phyloP scores from a whole-genome alignment of 2,113 vertebrate species.

The Herpetotheres cachinnans region DNA sequence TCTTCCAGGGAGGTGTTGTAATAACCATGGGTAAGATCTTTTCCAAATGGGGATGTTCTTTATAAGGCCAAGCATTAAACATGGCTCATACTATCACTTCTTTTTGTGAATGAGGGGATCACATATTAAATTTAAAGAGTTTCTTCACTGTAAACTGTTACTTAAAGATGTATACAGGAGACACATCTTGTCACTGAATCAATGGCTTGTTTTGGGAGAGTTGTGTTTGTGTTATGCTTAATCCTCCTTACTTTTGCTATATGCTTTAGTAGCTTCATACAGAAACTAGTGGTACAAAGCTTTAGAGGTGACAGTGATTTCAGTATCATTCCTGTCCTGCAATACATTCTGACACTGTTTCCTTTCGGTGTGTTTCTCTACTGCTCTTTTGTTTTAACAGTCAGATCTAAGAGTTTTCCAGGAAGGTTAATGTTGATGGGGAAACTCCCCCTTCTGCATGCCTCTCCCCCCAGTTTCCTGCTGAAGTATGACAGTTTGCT shows the following conservation, averaged over 20 bases:
- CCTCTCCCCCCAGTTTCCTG: neutral
- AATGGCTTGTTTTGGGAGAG: neutral
- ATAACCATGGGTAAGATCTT: neutral
- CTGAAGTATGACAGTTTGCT: neutral
- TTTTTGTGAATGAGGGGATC: neutral
- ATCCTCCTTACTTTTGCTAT: neutral
- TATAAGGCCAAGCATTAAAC: neutral
- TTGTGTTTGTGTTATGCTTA: neutral
- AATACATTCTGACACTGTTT: neutral
- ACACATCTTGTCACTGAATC: neutral
- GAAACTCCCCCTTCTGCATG: neutral
- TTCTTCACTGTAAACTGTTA: neutral
- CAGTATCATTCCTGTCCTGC: neutral
- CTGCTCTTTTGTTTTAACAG: neutral
- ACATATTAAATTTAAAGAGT: neutral
- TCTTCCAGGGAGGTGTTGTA: neutral
- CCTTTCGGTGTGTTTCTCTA: neutral
- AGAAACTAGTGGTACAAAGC: neutral
- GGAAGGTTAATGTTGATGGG: neutral
- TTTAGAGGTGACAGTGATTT: neutral
- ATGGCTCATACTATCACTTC: neutral
- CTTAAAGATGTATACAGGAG: neutral
- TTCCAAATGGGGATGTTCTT: neutral
- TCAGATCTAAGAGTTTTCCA: neutral
- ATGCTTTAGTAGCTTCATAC: neutral